Percentiles rank a stretch among this genome's conserved stretches.
Evolutionary conservation across 1,140 invertebrate species (phyloP).

Genomic region (Phymastichus coffea): DNA sequence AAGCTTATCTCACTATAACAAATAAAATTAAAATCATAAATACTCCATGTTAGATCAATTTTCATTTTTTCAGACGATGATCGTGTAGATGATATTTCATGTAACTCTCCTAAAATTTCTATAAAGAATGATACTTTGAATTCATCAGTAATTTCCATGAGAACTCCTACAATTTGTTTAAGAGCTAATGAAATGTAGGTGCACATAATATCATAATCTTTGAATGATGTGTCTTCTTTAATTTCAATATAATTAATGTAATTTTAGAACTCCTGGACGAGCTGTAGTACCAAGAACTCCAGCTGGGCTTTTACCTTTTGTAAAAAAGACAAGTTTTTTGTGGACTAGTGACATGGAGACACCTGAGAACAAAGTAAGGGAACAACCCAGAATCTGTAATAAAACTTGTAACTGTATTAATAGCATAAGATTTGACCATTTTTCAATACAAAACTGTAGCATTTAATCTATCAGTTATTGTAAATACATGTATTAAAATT

Average conservation of each 20-base stretch:
- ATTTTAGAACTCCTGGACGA: conserved; percentile 33
- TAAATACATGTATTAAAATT: too few species aligned
- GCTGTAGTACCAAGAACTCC: conserved; percentile 41
- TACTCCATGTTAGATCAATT: too few species aligned
- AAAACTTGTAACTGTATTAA: too few species aligned
- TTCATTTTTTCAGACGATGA: conserved; percentile 36
- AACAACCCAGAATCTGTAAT: background rate
- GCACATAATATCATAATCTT: too few species aligned
- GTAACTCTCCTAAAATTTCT: conserved; percentile 1
- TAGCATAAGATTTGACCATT: too few species aligned
- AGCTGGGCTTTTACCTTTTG: conserved; percentile 40
- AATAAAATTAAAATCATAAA: too few species aligned
- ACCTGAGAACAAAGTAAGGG: conserved; percentile 31
- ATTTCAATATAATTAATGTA: background rate
- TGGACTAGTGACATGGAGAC: conserved; percentile 50
- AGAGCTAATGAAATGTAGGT: conserved; percentile 22
- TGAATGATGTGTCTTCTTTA: too few species aligned
- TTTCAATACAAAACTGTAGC: too few species aligned
- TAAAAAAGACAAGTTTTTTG: conserved; percentile 39
- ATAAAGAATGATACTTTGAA: background rate
- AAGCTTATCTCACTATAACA: too few species aligned
- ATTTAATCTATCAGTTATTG: too few species aligned
- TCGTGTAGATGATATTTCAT: conserved; percentile 1
- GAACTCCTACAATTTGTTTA: conserved; percentile 25
- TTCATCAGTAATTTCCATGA: conserved; percentile 23